Conservation (phyloP, 2,888 invertebrate species). For the Leucophora obtusa region DNA sequence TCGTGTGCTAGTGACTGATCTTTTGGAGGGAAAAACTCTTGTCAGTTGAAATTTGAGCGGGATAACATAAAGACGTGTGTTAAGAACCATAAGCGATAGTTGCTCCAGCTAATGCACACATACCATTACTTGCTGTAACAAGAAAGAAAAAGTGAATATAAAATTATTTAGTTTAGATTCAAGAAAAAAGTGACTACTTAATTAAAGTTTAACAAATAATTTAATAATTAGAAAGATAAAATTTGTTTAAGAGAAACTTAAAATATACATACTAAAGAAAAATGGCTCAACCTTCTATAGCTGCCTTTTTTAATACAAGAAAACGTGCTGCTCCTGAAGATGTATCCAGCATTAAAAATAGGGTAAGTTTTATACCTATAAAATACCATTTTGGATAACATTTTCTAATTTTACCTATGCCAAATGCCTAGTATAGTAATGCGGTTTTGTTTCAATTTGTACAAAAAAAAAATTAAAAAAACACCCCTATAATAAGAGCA, state of each 20-base stretch:
- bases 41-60: constrained; percentile 74
- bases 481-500: constrained; percentile 21
- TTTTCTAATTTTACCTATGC: not conserved
- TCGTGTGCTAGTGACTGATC: too few relatives aligned
- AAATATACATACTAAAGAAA: constrained; percentile 53
- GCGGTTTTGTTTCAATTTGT: not conserved
- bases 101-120: too few relatives aligned
- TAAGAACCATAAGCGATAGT: too few relatives aligned
- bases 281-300: constrained; percentile 89
- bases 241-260: not conserved
- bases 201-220: not conserved
- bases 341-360: constrained; percentile 80
- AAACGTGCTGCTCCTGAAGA: constrained; percentile 88
- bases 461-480: not conserved
- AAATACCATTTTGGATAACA: not conserved
- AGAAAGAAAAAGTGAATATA: too few relatives aligned
- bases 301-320: constrained; percentile 86
- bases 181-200: not conserved
- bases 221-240: constrained; percentile 1
- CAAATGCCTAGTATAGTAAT: constrained; percentile 42
- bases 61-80: constrained; percentile 70
- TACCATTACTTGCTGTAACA: not conserved
- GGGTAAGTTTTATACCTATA: constrained; percentile 75
- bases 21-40: constrained; percentile 77
- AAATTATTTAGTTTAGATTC: not conserved